Base-by-base conservation (phyloP, 2,888 invertebrate genomes). In the Hydropsyche betteni region DNA sequence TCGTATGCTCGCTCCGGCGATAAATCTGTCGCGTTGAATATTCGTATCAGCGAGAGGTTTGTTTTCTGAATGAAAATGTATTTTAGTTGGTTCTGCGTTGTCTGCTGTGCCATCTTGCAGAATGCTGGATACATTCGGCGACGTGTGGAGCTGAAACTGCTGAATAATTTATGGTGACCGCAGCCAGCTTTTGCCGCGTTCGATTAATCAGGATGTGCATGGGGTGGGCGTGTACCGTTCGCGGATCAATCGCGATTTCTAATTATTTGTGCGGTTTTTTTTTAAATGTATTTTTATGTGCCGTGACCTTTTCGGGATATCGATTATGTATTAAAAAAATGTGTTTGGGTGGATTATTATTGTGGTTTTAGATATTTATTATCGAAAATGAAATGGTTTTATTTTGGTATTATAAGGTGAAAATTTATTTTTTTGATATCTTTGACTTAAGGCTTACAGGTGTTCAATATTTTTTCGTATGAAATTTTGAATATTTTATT, bases 71-170 rank as follows among this genome's bases (percentile, higher is more conserved):
- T 36, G 64, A 64, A 12, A 64, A 36, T 36, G 64, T 64, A 36
- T 36, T 64, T 36, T 64, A 10, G n/a, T 36, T 12, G 36, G 12
- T 24, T 24, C 24, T 24, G 24, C 24, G 24, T 24, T 24, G 24
- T 24, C 24, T 24, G 24, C 24, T 36, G 36, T 64, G 34, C 8
- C 64, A 64, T 64, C 64, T 64, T 64, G 64, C 64, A 64, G 36
- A 24, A 36, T 34, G 64, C 36, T 12, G 34, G 64, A 64, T n/a
- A 34, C 44, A 10, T 44, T 44, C 44, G 64, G 34, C 34, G 64
- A 64, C 36, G 64, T 64, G 64, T 64, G 64, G 64, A 64, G 34
- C 36, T 64, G 64, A 64, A 24, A 64, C 64, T 64, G 64, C n/a
- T 64, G 64, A 64, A 64, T 64, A 64, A 64, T 64, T 64, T 64